These are phyloP conservation scores for Drosophila longiperda DNA, from an alignment of 2,888 invertebrate species.

Conservation along the genomic window DNA sequence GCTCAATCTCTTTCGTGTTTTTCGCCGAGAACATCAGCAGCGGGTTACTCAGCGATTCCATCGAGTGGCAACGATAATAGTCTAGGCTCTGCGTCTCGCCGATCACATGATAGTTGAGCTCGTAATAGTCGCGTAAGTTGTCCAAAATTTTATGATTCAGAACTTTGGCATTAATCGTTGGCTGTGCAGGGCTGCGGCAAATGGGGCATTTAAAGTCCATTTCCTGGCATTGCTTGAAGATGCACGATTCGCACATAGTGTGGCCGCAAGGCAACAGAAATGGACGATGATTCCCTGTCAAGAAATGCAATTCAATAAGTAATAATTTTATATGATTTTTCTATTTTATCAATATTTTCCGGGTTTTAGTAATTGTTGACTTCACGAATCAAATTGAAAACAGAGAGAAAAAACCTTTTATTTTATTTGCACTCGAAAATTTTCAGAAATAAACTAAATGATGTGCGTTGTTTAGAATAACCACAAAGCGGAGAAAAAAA, in stretches of 20 bases:
- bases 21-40: slow-evolving; percentile 12
- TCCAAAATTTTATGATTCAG: slow-evolving; percentile 1
- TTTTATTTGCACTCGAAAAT: not conserved
- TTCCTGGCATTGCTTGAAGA: slow-evolving; percentile 73
- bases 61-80: slow-evolving; percentile 50
- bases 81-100: slow-evolving; percentile 65
- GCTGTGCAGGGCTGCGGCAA: slow-evolving; percentile 60
- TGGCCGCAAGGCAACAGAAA: slow-evolving; percentile 89
- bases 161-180: slow-evolving; percentile 38
- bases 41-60: slow-evolving; percentile 45
- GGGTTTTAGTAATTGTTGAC: not conserved
- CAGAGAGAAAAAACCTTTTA: not conserved
- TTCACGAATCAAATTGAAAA: not conserved
- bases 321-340: not conserved
- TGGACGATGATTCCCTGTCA: slow-evolving; percentile 84
- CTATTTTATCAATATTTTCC: not conserved
- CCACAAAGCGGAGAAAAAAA: not conserved
- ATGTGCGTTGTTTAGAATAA: not conserved
- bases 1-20: slow-evolving; percentile 8
- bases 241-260: slow-evolving; percentile 88
- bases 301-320: not conserved
- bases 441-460: not conserved
- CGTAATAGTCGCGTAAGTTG: slow-evolving; percentile 60
- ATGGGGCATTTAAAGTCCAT: slow-evolving; percentile 65
- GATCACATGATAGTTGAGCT: slow-evolving; percentile 77